phyloP scores from a whole-genome alignment of 2,113 vertebrate species.

The Limanda limanda region DNA sequence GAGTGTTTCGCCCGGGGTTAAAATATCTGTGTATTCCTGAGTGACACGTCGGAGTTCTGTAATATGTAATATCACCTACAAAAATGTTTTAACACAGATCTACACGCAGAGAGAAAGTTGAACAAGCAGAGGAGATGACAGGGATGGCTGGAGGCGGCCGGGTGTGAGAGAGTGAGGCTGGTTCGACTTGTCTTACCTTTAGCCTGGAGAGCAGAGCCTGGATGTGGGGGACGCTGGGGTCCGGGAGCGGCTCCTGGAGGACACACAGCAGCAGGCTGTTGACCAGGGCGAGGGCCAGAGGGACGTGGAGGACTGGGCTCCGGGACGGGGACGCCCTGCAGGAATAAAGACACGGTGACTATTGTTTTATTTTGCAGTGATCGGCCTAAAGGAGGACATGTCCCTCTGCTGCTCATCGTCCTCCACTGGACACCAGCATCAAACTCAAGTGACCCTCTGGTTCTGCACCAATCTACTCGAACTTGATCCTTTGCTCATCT shows the following conservation, averaged over 20 bases:
- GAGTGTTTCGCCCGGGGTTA: constrained; percentile 31
- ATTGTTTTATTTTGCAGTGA: not conserved
- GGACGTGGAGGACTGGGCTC: not conserved
- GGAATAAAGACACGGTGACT: not conserved
- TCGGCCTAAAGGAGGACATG: too few species aligned
- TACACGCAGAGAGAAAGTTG: constrained; percentile 41
- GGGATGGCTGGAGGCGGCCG: constrained; percentile 40
- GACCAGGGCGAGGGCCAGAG: constrained; percentile 54
- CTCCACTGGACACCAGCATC: not conserved
- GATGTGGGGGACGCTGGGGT: constrained; percentile 62
- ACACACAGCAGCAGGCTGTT: constrained; percentile 77
- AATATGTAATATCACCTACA: constrained; percentile 22
- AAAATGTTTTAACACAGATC: constrained; percentile 30
- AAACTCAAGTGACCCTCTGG: too few species aligned
- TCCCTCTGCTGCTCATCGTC: not conserved
- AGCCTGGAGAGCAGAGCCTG: constrained; percentile 70
- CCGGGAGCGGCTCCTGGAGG: constrained; percentile 76
- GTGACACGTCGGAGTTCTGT: constrained; percentile 27
- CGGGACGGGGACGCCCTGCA: constrained; percentile 39
- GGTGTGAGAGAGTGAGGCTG: not conserved
- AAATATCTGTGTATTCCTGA: constrained; percentile 30
- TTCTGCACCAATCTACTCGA: too few species aligned
- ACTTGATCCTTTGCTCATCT: too few species aligned
- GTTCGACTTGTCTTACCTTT: constrained; percentile 59
- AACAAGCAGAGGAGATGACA: constrained; percentile 46